Base-by-base conservation (phyloP, 2,888 invertebrate genomes). In the Scelioninae gen. 1 region DNA sequence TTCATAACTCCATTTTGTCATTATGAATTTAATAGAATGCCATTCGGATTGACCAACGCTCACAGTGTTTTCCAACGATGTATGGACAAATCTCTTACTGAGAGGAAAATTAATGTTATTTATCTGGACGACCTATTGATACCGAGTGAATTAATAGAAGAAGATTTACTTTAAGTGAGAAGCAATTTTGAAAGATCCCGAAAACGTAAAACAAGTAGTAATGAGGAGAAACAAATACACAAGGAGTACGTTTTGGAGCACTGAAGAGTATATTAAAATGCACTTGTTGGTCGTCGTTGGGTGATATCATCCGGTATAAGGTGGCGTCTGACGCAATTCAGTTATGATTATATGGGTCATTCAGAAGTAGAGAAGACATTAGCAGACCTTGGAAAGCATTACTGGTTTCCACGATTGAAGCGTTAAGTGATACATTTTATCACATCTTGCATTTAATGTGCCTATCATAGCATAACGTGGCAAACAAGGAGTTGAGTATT, bases 281-380 rank as follows among this genome's bases (percentile, higher is more conserved):
- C 40, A 7, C 31, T 5, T 13, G 51, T 7, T 7, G 40, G 31
- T 1, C 56, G 51, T 5, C 49, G 60, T 0, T 69, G 69, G 69
- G 58, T 34, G 0, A 47, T 69, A 4, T 60, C 71, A 4, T 29
- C 51, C 0, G 9, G 40, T 31, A 34, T 51, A 10, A n/a, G 71
- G 9, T 71, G 71, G 60, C 34, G 56, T 1, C 23, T 71, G 0
- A 51, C 51, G 1, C 49, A 71, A 16, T 34, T 40, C 10, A 34
- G 60, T 40, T 60, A 71, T 16, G 69, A 71, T 34, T 23, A 58
- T 3, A 8, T 58, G 13, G 69, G 58, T 4, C 69, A 71, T n/a
- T 16, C 32, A 13, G 69, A 49, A 0, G 23, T 38, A 0, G 58
- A 58, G 29, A 71, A 66, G 13, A 65, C 51, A 0, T 23, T 65